Evolutionary conservation across 2,113 vertebrate species (phyloP), one percentile per base, ranked within the genome.

Genomic region (Dipodomys ordii): DNA sequence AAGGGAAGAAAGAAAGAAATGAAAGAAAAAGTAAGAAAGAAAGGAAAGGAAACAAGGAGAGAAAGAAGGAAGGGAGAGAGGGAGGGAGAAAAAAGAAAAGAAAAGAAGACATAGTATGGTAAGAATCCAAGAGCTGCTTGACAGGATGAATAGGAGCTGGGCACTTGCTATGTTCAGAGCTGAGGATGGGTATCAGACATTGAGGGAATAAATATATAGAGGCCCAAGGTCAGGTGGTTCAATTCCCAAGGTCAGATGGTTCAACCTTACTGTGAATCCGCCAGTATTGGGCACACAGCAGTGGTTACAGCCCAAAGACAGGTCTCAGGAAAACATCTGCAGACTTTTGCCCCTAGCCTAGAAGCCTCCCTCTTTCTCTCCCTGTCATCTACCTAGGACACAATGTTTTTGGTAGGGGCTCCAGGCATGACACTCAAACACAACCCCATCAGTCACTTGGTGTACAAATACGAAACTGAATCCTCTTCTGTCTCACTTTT

Each of bases 221-320:
- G 71, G 7, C 15, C 44, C 0, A 1, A 35, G 71, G 16, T 44
- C 39, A 46, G 27, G 0, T 10, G 73, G 35, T 81, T 87, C 28
- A 0, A 39, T 39, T 6, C 15, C 44, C 0, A 1, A 35, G 71
- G 16, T 44, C 39, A 46, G 27, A 0, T 10, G 73, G 35, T 81
- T 87, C 20, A 0, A 3, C 4, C 7, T 8, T 25, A 0, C 1
- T 18, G 18, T 18, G n/a, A 23, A 60, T 68, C 13, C 2, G 27
- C 3, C 25, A 32, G 32, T 65, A 7, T 35, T 28, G 15, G 8
- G 72, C 13, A 82, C 71, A 74, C 46, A 81, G 76, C 20, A 57
- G 53, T 15, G 27, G 25, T 30, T 39, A 60, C 67, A 35, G 22
- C 46, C 27, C n/a, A 39, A 8, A 7, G 27, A 35, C 9, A 30